Percentiles rank a stretch among this genome's conserved stretches.
Conservation (phyloP, 1,140 invertebrate genomes). For the Tetraneura akinire region DNA sequence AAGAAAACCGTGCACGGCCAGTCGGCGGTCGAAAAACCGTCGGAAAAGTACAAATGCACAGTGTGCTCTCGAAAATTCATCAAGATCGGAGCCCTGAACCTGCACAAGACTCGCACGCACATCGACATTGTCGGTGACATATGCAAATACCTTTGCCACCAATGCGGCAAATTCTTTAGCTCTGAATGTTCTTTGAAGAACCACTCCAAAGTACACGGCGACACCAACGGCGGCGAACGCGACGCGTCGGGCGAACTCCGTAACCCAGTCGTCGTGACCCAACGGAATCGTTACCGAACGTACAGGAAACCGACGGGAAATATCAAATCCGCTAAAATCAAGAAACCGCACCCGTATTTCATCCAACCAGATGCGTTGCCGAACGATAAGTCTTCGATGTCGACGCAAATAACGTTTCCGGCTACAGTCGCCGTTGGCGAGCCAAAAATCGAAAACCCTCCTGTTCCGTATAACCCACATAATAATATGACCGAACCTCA, state of each 20-base stretch:
- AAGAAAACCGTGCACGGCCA: conserved; percentile 1
- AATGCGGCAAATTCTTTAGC: conserved; percentile 61
- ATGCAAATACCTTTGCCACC: conserved; percentile 60
- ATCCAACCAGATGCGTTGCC: not conserved
- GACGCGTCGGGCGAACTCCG: not conserved
- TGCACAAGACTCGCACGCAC: conserved; percentile 40
- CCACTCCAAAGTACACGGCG: conserved; percentile 61
- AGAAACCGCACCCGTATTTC: not conserved
- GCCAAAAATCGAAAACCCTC: not conserved
- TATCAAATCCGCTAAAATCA: not conserved
- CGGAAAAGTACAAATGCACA: not conserved
- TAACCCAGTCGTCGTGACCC: not conserved
- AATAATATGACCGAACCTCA: too few relatives aligned
- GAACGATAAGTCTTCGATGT: too few relatives aligned
- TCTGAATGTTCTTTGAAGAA: conserved; percentile 60
- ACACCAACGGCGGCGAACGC: conserved; percentile 53
- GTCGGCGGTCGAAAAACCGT: not conserved
- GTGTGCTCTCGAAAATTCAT: conserved; percentile 18
- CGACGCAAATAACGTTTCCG: not conserved
- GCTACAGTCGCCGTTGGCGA: not conserved
- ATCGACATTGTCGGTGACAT: not conserved
- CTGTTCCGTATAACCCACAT: too few relatives aligned
- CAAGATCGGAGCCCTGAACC: conserved; percentile 35
- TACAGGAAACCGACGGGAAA: not conserved
- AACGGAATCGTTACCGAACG: not conserved